A percentile compares a stretch with the other conserved stretches of the same genome.
Conservation (phyloP, 2,797 vertebrate genomes). For the Lepidocolaptes lacrymiger region DNA sequence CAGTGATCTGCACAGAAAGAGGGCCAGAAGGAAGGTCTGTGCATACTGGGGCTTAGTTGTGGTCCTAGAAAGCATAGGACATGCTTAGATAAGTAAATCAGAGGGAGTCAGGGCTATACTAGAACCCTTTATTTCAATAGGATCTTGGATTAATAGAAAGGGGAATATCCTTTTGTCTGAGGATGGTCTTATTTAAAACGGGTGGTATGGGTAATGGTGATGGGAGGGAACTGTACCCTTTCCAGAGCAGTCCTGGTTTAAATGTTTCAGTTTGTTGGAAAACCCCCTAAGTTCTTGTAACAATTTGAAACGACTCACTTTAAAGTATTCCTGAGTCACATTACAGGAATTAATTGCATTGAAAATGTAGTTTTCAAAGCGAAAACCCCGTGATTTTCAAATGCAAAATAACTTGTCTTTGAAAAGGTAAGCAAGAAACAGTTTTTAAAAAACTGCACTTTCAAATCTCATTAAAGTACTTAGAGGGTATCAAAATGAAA, state of each 20-base stretch:
- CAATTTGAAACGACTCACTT: neutral
- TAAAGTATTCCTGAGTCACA: neutral
- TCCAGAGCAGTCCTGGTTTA: neutral
- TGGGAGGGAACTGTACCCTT: neutral
- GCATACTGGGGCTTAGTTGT: neutral
- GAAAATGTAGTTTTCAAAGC: neutral
- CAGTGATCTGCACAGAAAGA: neutral
- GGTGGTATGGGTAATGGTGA: neutral
- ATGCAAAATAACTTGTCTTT: neutral
- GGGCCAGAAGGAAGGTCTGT: neutral
- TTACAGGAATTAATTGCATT: neutral
- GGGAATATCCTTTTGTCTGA: neutral
- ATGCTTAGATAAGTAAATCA: neutral
- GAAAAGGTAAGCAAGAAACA: neutral
- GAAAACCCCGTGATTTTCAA: neutral
- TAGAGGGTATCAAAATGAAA: neutral
- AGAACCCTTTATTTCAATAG: neutral
- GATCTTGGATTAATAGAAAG: neutral
- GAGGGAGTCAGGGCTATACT: neutral
- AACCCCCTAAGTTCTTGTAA: neutral
- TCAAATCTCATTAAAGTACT: neutral
- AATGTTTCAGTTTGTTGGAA: neutral
- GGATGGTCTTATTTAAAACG: neutral
- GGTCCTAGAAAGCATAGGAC: neutral
- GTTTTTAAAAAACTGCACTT: neutral